A percentile compares a stretch with the other conserved stretches of the same genome.
Conservation (phyloP, 2,797 vertebrate species). For the Pogonophryne albipinna region DNA sequence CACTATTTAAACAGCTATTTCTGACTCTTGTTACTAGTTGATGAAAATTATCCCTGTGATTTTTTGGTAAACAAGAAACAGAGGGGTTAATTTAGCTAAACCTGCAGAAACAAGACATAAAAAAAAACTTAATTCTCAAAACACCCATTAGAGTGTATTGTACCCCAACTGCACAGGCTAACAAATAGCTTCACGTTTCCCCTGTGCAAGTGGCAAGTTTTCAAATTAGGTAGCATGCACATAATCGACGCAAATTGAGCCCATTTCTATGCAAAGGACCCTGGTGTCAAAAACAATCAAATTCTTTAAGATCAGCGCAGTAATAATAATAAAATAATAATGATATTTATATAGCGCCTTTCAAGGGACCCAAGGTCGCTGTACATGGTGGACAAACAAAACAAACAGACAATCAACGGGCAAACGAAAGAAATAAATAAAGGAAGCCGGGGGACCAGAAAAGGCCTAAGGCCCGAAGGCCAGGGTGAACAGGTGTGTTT, state of each 20-base stretch:
- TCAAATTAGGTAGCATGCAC: not conserved
- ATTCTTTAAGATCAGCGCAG: not conserved
- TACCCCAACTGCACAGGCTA: not conserved
- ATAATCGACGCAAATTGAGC: not conserved
- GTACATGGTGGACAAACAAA: too few species aligned
- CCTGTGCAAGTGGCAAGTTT: not conserved
- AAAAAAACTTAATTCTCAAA: not conserved
- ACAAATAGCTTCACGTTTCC: not conserved
- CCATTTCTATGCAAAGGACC: conserved; percentile 1
- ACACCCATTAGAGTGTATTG: not conserved
- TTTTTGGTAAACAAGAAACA: conserved; percentile 5
- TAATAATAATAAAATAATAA: too few species aligned
- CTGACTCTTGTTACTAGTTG: not conserved
- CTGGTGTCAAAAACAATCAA: not conserved
- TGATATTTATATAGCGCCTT: too few species aligned
- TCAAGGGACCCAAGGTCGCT: too few species aligned
- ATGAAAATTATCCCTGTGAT: not conserved
- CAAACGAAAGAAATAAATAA: too few species aligned
- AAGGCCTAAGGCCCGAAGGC: too few species aligned
- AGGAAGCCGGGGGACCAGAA: too few species aligned
- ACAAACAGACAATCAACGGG: too few species aligned
- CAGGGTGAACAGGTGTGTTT: too few species aligned
- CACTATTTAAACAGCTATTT: conserved; percentile 19
- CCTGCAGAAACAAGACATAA: not conserved
- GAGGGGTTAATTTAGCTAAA: not conserved